Base-by-base conservation (phyloP, 2,888 invertebrate genomes). In the Tipula lateralis region DNA sequence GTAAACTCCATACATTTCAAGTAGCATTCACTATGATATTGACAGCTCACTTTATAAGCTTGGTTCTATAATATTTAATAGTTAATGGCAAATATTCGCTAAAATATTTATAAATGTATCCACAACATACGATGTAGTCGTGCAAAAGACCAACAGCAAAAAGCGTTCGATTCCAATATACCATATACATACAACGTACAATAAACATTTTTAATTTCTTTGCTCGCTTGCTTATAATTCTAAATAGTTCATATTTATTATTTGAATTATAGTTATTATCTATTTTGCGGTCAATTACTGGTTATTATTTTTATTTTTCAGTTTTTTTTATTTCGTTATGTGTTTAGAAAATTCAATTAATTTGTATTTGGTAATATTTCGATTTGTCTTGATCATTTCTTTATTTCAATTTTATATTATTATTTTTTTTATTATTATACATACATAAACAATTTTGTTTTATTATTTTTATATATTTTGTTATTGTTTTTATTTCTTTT, bases 231-330 rank as follows among this genome's bases (percentile, higher is more conserved):
- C 66, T 66, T 66, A 66, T 44, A 66, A 66, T 66, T 66, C 66
- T 66, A 66, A 66, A 66, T 66, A 66, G 66, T 66, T 66, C 66
- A 66, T 66, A 66, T 66, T 66, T 66, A 24, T 24, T 66, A 66
- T 66, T 66, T 24, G 66, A 66, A 66, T 66, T 66, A 66, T 66
- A 66, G 66, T 66, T 66, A 66, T 66, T 66, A 66, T 66, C 66
- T 66, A 66, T 66, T 66, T 66, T 66, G 66, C 66, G 66, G 66
- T 66, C 66, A 66, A 66, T 66, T 66, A 66, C 66, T 66, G 66
- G 66, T 66, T 66, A 66, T 24, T 24, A 24, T 66, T 66, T 66
- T 44, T 44, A 44, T 44, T 44, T 12, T 66, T 44, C 44, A 44
- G 16, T 16, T 24, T 66, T 66, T 66, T 0, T 39, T 50, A 16